These are phyloP conservation scores for Hipparchia sbordonii DNA, from an alignment of 2,888 invertebrate genomes.

Conservation along the genomic window DNA sequence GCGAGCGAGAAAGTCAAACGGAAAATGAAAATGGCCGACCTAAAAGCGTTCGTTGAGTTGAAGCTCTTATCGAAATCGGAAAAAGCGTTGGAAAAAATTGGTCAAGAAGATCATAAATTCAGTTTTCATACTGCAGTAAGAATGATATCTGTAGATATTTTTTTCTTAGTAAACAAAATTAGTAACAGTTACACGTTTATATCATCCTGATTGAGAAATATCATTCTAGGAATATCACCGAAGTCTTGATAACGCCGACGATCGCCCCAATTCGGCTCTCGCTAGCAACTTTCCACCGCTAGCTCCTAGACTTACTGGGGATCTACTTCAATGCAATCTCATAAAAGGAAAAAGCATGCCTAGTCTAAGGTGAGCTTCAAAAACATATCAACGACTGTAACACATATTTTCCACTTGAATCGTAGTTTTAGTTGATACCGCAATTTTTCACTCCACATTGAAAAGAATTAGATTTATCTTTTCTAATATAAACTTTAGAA, in stretches of 20 bases:
- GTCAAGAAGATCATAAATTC: conserved; percentile 88
- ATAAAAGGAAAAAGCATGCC: conserved; percentile 99
- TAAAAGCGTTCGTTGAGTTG: conserved; percentile 95
- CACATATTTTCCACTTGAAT: conserved; percentile 23
- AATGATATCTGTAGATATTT: conserved; percentile 85
- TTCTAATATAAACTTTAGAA: neutral
- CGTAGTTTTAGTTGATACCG: conserved; percentile 36
- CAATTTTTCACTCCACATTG: conserved; percentile 2
- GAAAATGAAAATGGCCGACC: conserved; percentile 95
- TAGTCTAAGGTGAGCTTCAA: conserved; percentile 90
- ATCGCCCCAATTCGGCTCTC: conserved; percentile 87
- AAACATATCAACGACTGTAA: conserved; percentile 19
- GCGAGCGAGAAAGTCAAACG: conserved; percentile 93
- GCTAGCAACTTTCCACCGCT: conserved; percentile 85
- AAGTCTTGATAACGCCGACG: conserved; percentile 91
- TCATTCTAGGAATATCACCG: conserved; percentile 89
- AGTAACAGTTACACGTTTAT: conserved; percentile 10
- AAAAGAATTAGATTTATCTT: neutral
- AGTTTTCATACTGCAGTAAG: conserved; percentile 79
- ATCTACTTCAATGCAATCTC: conserved; percentile 85
- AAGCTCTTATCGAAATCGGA: conserved; percentile 95
- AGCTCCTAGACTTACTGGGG: conserved; percentile 77
- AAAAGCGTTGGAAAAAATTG: conserved; percentile 94
- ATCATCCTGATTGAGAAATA: conserved; percentile 19
- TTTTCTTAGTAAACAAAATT: conserved; percentile 46